A percentile compares a stretch with the other conserved stretches of the same genome.
These are phyloP conservation scores for Bucorvus abyssinicus DNA, from an alignment of 2,797 vertebrate species.

Conservation along the genomic window DNA sequence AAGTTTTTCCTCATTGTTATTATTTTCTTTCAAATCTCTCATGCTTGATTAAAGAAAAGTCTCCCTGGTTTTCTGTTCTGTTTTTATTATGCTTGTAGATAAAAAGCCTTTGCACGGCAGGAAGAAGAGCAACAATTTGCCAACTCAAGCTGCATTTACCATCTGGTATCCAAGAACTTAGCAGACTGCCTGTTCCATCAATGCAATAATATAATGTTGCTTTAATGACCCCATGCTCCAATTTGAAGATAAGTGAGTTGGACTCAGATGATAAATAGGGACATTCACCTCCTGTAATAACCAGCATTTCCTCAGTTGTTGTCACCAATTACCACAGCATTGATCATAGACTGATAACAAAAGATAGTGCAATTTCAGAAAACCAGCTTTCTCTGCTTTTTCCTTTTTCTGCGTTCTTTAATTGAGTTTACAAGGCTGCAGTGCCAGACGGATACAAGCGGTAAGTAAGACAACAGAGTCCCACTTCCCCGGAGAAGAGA, in stretches of 20 bases:
- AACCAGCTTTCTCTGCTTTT: constrained; percentile 13
- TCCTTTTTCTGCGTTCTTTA: neutral
- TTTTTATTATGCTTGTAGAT: constrained; percentile 43
- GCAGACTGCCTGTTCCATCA: constrained; percentile 43
- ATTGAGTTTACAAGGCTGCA: neutral
- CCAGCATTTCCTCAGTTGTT: constrained; percentile 29
- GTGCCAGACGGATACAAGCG: neutral
- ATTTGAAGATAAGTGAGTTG: constrained; percentile 36
- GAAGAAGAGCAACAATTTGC: constrained; percentile 68
- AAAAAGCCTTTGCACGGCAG: constrained; percentile 49
- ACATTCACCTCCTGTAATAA: constrained; percentile 30
- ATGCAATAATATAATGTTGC: constrained; percentile 12
- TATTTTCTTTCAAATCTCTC: constrained; percentile 39
- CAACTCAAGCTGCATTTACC: constrained; percentile 63
- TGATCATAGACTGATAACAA: constrained; percentile 32
- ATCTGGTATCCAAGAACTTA: constrained; percentile 52
- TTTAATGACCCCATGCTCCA: constrained; percentile 32
- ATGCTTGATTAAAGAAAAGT: constrained; percentile 52
- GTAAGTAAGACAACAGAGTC: neutral
- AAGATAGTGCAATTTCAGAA: neutral
- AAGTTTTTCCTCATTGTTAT: neutral
- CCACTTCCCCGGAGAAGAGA: neutral
- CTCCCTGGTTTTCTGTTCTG: constrained; percentile 30
- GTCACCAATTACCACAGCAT: constrained; percentile 17
- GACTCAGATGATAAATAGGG: constrained; percentile 36